Evolutionary conservation across 1,140 invertebrate genomes (phyloP), one percentile per base, ranked within the genome.

Genomic region (Ectropis grisescens): DNA sequence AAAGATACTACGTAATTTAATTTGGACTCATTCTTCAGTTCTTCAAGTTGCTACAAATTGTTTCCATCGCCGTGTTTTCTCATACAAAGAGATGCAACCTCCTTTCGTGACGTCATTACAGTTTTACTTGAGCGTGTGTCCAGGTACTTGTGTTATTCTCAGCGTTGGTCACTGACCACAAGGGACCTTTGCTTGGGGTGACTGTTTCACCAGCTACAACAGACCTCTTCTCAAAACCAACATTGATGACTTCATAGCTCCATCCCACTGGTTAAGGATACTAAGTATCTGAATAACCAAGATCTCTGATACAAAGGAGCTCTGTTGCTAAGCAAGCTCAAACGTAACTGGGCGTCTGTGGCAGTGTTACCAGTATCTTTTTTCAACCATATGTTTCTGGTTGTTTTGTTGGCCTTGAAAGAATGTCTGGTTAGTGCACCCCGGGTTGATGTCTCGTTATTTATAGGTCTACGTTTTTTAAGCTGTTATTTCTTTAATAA

Each of bases 131-230:
- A 47, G 59, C 50, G 31, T 40, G 61, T 56, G 47, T 29, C 41
- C 51, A 56, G 66, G 65, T 70, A 76, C 54, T 48, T 51, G 47
- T 58, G 58, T 59, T 80, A 76, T 76, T 72, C 70, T 72, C 55
- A 60, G 54, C 58, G 49, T 60, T 75, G 70, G 71, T 75, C 75
- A 76, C 38, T 76, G 75, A 80, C 71, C 75, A 76, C 58, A 52
- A 55, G 41, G 42, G 60, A 76, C 75, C 71, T 75, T 72, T 69
- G 41, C 62, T 54, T 57, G 68, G 66, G 74, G 69, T 79, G 69
- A 79, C 60, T 76, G 74, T 76, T 62, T 61, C 55, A 40, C 74
- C 59, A 65, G 34, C 47, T 34, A 45, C 45, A 37, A 38, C 37
- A 60, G 74, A 70, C 51, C 65, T 40, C 31, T 32, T 15, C 14